These are phyloP conservation scores for Drosophila barbarae DNA, from an alignment of 2,888 invertebrate genomes.

Conservation along the genomic window DNA sequence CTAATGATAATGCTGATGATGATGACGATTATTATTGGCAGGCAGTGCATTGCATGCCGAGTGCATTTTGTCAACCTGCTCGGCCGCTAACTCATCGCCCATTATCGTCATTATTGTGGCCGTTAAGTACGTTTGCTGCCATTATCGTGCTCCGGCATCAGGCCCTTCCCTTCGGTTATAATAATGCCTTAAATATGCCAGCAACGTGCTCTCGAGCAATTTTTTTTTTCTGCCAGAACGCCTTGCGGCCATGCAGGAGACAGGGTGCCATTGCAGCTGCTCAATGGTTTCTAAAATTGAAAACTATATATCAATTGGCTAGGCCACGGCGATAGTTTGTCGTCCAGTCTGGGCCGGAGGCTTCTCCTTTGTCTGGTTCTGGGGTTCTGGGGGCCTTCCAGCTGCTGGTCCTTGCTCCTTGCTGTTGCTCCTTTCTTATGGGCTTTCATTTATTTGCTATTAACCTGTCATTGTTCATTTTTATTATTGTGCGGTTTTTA, in stretches of 20 bases:
- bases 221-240: conserved; percentile 22
- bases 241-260: neutral
- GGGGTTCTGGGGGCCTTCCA: conserved; percentile 8
- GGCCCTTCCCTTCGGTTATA: conserved; percentile 24
- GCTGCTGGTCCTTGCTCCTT: conserved; percentile 21
- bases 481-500: conserved; percentile 71
- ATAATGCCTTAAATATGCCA: conserved; percentile 64
- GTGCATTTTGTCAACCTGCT: conserved; percentile 65
- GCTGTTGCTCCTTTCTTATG: conserved; percentile 62
- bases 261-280: conserved; percentile 44
- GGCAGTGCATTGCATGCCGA: conserved; percentile 49
- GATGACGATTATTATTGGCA: conserved; percentile 64
- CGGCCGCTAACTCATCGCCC: conserved; percentile 47
- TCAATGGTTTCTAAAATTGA: conserved; percentile 73
- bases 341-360: conserved; percentile 23
- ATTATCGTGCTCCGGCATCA: conserved; percentile 46
- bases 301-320: conserved; percentile 77
- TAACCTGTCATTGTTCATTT: conserved; percentile 79
- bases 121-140: conserved; percentile 70
- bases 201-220: conserved; percentile 14
- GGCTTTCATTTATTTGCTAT: conserved; percentile 78
- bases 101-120: conserved; percentile 76
- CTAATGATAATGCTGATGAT: conserved; percentile 42
- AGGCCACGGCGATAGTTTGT: conserved; percentile 64
- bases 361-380: conserved; percentile 40